These are phyloP conservation scores for Bubo blakistoni DNA, from an alignment of 2,113 vertebrate genomes.

Conservation along the genomic window DNA sequence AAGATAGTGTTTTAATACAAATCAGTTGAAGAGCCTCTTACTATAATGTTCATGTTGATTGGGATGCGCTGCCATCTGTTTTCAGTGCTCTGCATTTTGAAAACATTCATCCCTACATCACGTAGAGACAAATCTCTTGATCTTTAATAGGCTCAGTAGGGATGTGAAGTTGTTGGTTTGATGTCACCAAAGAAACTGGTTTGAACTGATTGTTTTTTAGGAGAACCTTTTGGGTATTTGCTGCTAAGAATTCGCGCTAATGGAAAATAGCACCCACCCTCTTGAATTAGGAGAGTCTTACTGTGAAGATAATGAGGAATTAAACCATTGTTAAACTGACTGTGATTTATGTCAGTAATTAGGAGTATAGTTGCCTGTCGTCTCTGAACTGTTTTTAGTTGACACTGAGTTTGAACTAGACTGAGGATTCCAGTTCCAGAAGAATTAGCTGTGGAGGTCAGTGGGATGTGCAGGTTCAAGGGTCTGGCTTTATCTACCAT, in stretches of 20 bases:
- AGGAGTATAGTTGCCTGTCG: neutral
- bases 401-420: constrained; percentile 10
- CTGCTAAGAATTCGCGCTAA: accelerated
- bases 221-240: neutral
- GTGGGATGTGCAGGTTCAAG: neutral
- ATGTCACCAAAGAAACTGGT: neutral
- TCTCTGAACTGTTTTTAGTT: constrained; percentile 25
- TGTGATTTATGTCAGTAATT: neutral
- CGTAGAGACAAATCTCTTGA: constrained; percentile 38
- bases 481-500: neutral
- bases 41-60: constrained; percentile 55
- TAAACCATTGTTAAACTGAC: neutral
- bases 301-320: neutral
- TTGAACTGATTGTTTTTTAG: neutral
- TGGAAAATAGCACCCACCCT: neutral
- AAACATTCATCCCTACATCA: constrained; percentile 41
- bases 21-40: constrained; percentile 70
- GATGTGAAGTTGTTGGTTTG: constrained; percentile 14
- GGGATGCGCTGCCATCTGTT: constrained; percentile 73
- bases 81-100: constrained; percentile 43
- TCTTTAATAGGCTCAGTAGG: constrained; percentile 46
- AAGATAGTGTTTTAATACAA: constrained; percentile 71
- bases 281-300: neutral
- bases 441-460: neutral
- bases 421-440: neutral